Evolutionary conservation across 2,797 vertebrate species (phyloP), one percentile per base, ranked within the genome.

Genomic region (Xiphophorus birchmanni): DNA sequence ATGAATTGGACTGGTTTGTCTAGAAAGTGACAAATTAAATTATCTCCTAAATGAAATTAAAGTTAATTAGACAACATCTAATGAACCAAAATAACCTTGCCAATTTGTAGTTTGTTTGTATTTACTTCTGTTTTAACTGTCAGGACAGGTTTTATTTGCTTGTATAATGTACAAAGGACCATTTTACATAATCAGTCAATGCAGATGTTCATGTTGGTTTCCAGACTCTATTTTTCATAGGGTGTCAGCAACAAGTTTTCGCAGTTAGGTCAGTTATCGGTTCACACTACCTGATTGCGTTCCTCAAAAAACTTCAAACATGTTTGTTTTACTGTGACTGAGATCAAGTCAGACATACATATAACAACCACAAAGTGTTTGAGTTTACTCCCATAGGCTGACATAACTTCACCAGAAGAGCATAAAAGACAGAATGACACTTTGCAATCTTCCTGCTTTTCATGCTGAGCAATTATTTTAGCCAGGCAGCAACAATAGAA

Each of bases 401-500:
- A 47, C 8, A 40, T 65, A 73, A 37, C 13, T 29, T 75, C 1
- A 52, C 29, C 2, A 35, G 3, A 29, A 13, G 26, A 74, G 45
- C 45, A 32, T 67, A 44, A 74, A 69, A n/a, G 2, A 21, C 17
- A 5, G 0, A 8, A 58, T 48, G 10, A 10, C 52, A 4, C 26
- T 47, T 2, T 11, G 2, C 23, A 15, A 1, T 26, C 6, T 78
- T 48, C 78, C 45, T 13, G n/a, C 63, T 5, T 78, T 77, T 42
- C 18, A 35, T 63, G 78, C 60, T 15, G 63, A 37, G 80, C 67
- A 82, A 76, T 15, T 18, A 48, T 69, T 82, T 63, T 74, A 73
- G 6, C 23, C 6, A 42, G 45, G 50, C 15, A 5, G 44, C 48
- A 75, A n/a, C 6, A 81, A 65, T 42, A 58, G 26, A 47, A 72